Base-by-base conservation (phyloP, 2,113 vertebrate genomes). In the Struthio camelus region DNA sequence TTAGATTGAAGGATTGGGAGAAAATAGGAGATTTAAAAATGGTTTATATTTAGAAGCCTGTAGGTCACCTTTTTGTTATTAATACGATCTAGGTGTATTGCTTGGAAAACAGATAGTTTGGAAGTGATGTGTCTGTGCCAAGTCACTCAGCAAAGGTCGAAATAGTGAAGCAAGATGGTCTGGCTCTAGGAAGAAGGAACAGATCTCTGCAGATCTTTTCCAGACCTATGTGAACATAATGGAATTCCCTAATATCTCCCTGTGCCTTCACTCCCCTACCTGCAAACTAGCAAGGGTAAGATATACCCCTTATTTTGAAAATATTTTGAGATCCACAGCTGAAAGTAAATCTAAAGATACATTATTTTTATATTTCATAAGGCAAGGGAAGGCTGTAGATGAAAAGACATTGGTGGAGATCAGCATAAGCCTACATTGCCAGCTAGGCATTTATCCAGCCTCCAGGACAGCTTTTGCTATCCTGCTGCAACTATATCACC, bases 1-100 rank as follows among this genome's bases (percentile, higher is more conserved):
- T 98, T 98, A 98, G 98, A 98, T 98, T 98, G 98, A 98, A 98
- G 97, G 96, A 98, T 97, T 98, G 94, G 97, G 96, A 93, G 92
- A 76, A 96, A 96, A 95, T 53, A 85, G 89, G 97, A 97, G 96
- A 97, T 97, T 97, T 97, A 36, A 89, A 94, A 97, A 96, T 44
- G 93, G 96, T 97, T 97, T 85, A 34, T 87, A 58, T 92, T 97
- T 87, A 76, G 96, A 97, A 89, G 95, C 84, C 95, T 71, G 6
- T 12, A 96, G 98, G 97, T 98, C 97, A 98, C 94, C 79, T 97
- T 96, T 97, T 84, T 93, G 94, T 86, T 91, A 79, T 94, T 94
- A 96, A 87, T 93, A 91, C 93, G 28, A 83, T 65, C 80, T 7
- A 94, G 96, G 89, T 72, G 69, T 64, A 22, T 48, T 65, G 84